Conservation (phyloP, 2,113 vertebrate genomes). For the Gymnobelideus leadbeateri region DNA sequence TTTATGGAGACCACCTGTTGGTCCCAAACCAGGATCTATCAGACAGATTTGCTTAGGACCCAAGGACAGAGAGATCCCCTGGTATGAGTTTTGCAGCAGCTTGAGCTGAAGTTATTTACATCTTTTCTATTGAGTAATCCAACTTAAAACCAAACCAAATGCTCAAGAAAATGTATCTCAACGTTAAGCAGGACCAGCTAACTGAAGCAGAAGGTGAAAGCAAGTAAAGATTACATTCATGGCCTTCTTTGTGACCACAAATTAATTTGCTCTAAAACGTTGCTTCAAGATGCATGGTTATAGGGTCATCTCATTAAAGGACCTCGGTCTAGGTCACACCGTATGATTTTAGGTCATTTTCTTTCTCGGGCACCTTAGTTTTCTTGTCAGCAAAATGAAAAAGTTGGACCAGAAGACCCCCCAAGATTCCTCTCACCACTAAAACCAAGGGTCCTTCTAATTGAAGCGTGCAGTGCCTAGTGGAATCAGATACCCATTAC, state of each 20-base stretch:
- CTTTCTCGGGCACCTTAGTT: not conserved
- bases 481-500: not conserved
- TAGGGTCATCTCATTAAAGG: not conserved
- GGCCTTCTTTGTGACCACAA: not conserved
- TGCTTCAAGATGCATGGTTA: not conserved
- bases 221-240: accelerated
- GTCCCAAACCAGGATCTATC: not conserved
- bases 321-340: not conserved
- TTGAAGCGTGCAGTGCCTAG: not conserved
- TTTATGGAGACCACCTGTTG: slow-evolving; percentile 60
- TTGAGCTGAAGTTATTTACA: not conserved
- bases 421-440: not conserved
- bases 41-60: slow-evolving; percentile 1
- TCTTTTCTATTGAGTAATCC: not conserved
- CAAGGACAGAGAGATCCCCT: not conserved
- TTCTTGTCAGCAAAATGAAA: not conserved
- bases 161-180: accelerated
- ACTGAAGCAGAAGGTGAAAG: not conserved
- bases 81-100: not conserved
- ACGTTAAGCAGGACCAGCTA: not conserved
- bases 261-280: not conserved
- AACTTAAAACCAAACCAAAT: accelerated
- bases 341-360: not conserved
- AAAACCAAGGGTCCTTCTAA: not conserved
- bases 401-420: not conserved